Conservation (phyloP, 1,140 invertebrate genomes). For the Lucilia sericata region DNA sequence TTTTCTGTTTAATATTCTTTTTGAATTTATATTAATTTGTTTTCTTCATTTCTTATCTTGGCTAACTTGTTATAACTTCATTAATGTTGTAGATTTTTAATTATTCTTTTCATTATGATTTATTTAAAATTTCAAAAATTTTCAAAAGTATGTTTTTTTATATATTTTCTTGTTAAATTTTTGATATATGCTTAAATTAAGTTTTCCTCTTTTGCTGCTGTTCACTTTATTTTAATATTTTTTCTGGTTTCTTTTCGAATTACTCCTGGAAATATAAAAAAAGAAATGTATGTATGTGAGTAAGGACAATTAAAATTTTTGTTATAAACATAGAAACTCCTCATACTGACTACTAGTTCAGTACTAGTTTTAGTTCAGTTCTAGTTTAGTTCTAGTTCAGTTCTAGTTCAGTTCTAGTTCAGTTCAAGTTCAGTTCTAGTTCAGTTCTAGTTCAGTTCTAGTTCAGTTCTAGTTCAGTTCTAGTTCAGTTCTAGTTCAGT, state of each 20-base stretch:
- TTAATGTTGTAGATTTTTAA: constrained; percentile 31
- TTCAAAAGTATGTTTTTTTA: constrained; percentile 18
- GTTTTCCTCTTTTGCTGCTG: constrained; percentile 25
- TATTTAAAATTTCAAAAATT: constrained; percentile 34
- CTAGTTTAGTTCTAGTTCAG: too few relatives aligned
- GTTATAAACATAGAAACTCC: too few relatives aligned
- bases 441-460: too few relatives aligned
- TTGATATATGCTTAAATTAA: constrained; percentile 41
- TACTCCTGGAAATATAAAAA: constrained; percentile 11
- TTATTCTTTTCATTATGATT: constrained; percentile 20
- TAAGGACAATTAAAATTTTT: too few relatives aligned
- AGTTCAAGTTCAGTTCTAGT: too few relatives aligned
- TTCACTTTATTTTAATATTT: too few relatives aligned
- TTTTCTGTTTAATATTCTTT: constrained; percentile 29
- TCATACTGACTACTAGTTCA: too few relatives aligned
- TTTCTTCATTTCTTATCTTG: constrained; percentile 5
- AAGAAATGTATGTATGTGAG: background rate
- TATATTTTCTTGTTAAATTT: constrained; percentile 12
- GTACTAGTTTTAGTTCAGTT: too few relatives aligned
- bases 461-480: too few relatives aligned
- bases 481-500: too few relatives aligned
- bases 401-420: too few relatives aligned
- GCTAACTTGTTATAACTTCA: constrained; percentile 29
- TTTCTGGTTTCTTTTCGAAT: background rate
- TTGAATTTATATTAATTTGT: constrained; percentile 24